Conservation (phyloP, 2,888 invertebrate species). For the Drosophila bunnanda region DNA sequence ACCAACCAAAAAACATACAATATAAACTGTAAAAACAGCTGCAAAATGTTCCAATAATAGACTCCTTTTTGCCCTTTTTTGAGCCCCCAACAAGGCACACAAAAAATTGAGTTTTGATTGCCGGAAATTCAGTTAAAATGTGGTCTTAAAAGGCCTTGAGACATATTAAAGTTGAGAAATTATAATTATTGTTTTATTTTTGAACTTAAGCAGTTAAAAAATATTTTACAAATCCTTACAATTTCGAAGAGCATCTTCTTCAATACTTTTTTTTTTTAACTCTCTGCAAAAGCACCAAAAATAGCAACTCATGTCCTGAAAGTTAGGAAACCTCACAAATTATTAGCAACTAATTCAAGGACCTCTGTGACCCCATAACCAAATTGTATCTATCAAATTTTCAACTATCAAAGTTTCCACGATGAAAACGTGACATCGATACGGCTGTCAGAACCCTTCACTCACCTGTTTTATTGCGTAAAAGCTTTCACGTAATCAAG, state of each 20-base stretch:
- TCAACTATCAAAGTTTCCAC: constrained; percentile 1
- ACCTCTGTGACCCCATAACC: not conserved
- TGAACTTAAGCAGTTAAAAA: not conserved
- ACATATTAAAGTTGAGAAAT: not conserved
- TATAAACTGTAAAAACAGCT: constrained; percentile 8
- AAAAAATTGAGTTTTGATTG: not conserved
- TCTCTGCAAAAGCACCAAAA: no score
- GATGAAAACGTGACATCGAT: constrained; percentile 2
- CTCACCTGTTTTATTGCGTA: constrained; percentile 5
- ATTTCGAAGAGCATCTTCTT: no score
- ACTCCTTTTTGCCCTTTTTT: not conserved
- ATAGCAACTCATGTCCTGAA: no score
- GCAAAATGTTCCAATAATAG: constrained; percentile 6
- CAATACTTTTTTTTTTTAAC: no score
- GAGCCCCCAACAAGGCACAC: not conserved
- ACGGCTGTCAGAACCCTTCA: not conserved
- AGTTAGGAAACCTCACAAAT: not conserved
- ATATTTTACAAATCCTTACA: not conserved
- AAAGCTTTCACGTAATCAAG: constrained; percentile 29
- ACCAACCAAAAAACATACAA: not conserved
- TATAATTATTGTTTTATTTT: not conserved
- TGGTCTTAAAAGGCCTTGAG: not conserved
- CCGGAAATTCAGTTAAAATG: not conserved
- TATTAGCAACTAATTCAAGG: not conserved
- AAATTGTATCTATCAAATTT: not conserved